These are phyloP conservation scores for Zaprionus inermis DNA, from an alignment of 1,140 invertebrate species.

Conservation along the genomic window DNA sequence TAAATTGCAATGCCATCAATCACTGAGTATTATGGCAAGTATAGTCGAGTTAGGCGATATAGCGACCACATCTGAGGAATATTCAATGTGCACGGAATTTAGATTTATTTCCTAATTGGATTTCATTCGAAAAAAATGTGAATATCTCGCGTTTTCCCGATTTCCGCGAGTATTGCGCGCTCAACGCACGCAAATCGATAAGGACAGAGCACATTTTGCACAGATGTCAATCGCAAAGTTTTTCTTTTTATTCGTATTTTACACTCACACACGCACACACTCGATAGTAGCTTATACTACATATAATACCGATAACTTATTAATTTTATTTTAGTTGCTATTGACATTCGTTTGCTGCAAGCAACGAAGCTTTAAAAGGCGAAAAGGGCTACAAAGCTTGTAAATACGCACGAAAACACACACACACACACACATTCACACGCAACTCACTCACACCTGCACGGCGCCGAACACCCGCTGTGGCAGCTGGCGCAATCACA, in stretches of 20 bases:
- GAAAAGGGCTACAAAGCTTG: background rate
- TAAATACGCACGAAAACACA: no score
- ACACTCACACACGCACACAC: background rate
- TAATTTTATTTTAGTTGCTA: conserved; percentile 29
- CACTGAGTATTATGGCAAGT: no score
- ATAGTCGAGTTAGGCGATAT: no score
- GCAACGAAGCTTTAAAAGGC: conserved; percentile 17
- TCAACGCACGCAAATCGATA: conserved; percentile 5
- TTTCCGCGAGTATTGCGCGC: background rate
- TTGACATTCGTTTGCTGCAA: conserved; percentile 19
- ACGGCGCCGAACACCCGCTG: background rate
- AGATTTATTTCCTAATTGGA: background rate
- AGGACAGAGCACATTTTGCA: background rate
- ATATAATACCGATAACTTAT: conserved; percentile 17
- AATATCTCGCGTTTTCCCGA: background rate
- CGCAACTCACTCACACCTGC: background rate
- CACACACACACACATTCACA: background rate
- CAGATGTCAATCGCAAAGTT: conserved; percentile 13
- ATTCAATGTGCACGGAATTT: no score
- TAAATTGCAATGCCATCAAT: no score
- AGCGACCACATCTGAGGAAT: no score
- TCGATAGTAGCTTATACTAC: background rate
- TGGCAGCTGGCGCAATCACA: conserved; percentile 33
- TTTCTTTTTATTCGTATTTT: conserved; percentile 18
- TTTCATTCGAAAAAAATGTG: background rate